A percentile compares a stretch with the other conserved stretches of the same genome.
Conservation (phyloP, 2,113 vertebrate genomes). For the Siniperca chuatsi region DNA sequence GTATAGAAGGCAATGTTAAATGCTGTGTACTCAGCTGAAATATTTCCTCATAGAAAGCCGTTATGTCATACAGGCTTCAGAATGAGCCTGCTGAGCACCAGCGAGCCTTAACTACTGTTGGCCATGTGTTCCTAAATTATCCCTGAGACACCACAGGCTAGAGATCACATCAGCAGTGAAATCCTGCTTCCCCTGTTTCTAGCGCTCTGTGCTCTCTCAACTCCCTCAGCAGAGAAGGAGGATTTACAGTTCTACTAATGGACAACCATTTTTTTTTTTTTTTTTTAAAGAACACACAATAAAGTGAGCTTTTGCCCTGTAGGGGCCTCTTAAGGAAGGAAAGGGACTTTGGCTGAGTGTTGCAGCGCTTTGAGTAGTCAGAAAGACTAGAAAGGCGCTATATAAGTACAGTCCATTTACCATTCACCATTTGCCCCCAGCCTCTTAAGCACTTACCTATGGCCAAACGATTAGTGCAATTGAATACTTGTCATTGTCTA, state of each 20-base stretch:
- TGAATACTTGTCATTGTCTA: conserved; percentile 15
- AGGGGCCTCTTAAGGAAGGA: conserved; percentile 34
- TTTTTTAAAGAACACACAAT: not conserved
- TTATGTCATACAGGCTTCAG: not conserved
- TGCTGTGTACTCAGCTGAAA: not conserved
- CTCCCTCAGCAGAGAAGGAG: not conserved
- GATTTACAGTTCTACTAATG: conserved; percentile 38
- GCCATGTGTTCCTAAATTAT: not conserved
- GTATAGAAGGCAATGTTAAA: not conserved
- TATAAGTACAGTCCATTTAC: too few species aligned
- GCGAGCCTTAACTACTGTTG: not conserved
- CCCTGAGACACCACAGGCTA: conserved; percentile 2
- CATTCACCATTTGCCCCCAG: not conserved
- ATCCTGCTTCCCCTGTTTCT: not conserved
- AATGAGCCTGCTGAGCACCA: not conserved
- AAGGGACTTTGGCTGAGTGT: conserved; percentile 20
- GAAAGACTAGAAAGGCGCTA: too few species aligned
- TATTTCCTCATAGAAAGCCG: not conserved
- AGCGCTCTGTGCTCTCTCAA: not conserved
- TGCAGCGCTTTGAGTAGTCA: not conserved
- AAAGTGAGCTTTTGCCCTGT: conserved; percentile 8
- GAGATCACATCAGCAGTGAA: conserved; percentile 27
- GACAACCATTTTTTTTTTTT: too few species aligned
- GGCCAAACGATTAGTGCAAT: conserved; percentile 4
- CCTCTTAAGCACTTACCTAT: conserved; percentile 15